Base-by-base conservation (phyloP, 2,888 invertebrate genomes). In the Monopis laevigella region DNA sequence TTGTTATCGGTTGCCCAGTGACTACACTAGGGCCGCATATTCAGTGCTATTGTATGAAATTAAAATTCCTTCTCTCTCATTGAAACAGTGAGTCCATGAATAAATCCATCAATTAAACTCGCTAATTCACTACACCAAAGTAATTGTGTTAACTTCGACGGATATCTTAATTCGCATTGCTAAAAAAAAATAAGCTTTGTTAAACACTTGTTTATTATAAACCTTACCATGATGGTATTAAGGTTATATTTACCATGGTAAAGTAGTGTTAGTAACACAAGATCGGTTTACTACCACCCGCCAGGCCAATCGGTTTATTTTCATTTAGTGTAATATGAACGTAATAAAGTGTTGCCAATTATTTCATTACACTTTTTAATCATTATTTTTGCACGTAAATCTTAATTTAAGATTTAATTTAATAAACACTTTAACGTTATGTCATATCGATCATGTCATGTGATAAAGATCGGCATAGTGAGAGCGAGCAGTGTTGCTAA, bases 331-430 rank as follows among this genome's bases (percentile, higher is more conserved):
- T 52, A 58, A 56, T 40, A 27, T 43, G 8, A 27, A 49, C 45
- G 50, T 56, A 60, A 70, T 70, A 71, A 73, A 72, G 59, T 74
- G 65, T 60, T 66, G 65, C 69, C 53, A 67, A 71, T 73, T 67
- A 70, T 72, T 68, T 64, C 59, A 63, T 66, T 63, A 66, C 50
- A 45, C 21, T 12, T 21, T 21, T 36, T 36, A 21, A 19, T n/a
- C 17, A 13, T 21, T 13, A 11, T 36, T 21, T 36, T 36, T 36
- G 21, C 36, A 32, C 36, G 36, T 36, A 21, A n/a, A n/a, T n/a
- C n/a, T n/a, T n/a, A n/a, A n/a, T n/a, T n/a, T n/a, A n/a, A n/a
- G n/a, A n/a, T n/a, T n/a, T n/a, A n/a, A n/a, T n/a, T n/a, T n/a
- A n/a, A n/a, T n/a, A n/a, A n/a, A n/a, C n/a, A n/a, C n/a, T n/a